Base-by-base conservation (phyloP, 2,888 invertebrate species). In the Lumbricus terrestris region DNA sequence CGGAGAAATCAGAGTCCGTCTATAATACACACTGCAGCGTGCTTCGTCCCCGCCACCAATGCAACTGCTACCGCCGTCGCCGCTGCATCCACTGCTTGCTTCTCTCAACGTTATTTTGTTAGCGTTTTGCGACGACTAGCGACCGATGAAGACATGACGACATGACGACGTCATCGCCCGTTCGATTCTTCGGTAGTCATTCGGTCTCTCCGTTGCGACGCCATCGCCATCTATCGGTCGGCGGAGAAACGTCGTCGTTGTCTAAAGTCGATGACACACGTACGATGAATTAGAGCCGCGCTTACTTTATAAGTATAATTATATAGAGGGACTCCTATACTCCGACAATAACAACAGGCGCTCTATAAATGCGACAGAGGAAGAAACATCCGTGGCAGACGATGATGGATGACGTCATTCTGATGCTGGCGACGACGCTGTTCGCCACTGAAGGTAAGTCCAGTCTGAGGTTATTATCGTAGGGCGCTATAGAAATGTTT, bases 261-360 rank as follows among this genome's bases (percentile, higher is more conserved):
- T 40, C 69, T 69, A 23, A 47, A 47, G n/a, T n/a, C n/a, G n/a
- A n/a, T n/a, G n/a, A n/a, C n/a, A n/a, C n/a, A n/a, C n/a, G n/a
- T n/a, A n/a, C n/a, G n/a, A n/a, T n/a, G n/a, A n/a, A n/a, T n/a
- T n/a, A n/a, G n/a, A n/a, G n/a, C n/a, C n/a, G n/a, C n/a, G n/a
- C n/a, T n/a, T n/a, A n/a, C n/a, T n/a, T n/a, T n/a, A n/a, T n/a
- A n/a, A n/a, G n/a, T n/a, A n/a, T n/a, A n/a, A n/a, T n/a, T n/a
- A n/a, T n/a, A n/a, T n/a, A n/a, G n/a, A n/a, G n/a, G n/a, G n/a
- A n/a, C n/a, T n/a, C n/a, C n/a, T n/a, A n/a, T n/a, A n/a, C n/a
- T n/a, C n/a, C 69, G 69, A 69, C 69, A n/a, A 69, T n/a, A n/a
- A 69, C 69, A n/a, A 69, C 69, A n/a, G 69, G n/a, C 69, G 69